These are phyloP conservation scores for Heteromormyrus szaboi DNA, from an alignment of 2,797 vertebrate genomes.

Conservation along the genomic window DNA sequence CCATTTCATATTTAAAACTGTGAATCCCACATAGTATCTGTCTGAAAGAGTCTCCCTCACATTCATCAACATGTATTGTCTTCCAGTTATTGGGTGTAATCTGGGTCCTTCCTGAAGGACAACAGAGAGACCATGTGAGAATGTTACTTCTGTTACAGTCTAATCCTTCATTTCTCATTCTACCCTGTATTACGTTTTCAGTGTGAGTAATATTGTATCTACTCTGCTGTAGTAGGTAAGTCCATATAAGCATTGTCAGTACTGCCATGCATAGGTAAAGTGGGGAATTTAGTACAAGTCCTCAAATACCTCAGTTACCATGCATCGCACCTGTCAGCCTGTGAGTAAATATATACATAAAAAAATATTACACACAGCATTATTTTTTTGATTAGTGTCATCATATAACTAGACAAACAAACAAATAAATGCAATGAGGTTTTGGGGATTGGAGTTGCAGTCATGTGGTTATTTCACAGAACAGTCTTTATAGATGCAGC, in stretches of 20 bases:
- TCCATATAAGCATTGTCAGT: not conserved
- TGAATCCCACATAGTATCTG: not conserved
- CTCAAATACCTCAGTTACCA: not conserved
- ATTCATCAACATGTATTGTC: not conserved
- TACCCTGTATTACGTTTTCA: not conserved
- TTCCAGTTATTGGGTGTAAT: not conserved
- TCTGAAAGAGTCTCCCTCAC: not conserved
- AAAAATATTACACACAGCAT: not conserved
- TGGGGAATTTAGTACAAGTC: not conserved
- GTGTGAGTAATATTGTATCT: not conserved
- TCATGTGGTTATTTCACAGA: not conserved
- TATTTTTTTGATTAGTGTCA: not conserved
- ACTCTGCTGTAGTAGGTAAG: not conserved
- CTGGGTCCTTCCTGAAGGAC: not conserved
- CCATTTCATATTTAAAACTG: not conserved
- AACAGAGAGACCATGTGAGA: not conserved
- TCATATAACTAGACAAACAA: not conserved
- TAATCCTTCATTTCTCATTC: not conserved
- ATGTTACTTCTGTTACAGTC: not conserved
- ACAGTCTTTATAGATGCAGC: not conserved
- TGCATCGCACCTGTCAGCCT: not conserved
- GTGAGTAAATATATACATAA: not conserved
- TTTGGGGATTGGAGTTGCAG: not conserved
- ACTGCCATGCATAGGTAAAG: not conserved
- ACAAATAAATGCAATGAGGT: not conserved